Evolutionary conservation across 2,888 invertebrate genomes (phyloP).

Genomic region (Stenolophus ochropezus): DNA sequence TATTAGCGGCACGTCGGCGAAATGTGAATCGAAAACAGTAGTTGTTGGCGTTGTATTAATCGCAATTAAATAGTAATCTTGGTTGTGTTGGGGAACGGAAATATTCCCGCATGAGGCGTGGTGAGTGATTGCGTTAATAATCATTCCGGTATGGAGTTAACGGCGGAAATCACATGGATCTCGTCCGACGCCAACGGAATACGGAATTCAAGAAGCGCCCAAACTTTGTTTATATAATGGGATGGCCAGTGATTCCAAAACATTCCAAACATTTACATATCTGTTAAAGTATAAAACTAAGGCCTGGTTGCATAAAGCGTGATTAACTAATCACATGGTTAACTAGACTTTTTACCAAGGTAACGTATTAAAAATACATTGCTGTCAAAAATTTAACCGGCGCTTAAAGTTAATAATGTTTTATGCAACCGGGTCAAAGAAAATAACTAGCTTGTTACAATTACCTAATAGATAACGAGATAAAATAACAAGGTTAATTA

Average conservation of each 20-base stretch:
- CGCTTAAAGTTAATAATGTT: too few species aligned
- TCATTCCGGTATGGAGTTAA: conserved; percentile 40
- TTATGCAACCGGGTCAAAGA: too few species aligned
- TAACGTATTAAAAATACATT: too few species aligned
- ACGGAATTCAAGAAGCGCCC: conserved; percentile 49
- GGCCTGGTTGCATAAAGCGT: too few species aligned
- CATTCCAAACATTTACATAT: neutral
- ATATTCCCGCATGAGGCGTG: conserved; percentile 19
- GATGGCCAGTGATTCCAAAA: neutral
- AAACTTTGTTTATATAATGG: conserved; percentile 45
- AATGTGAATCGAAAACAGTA: neutral
- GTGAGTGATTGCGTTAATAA: conserved; percentile 49
- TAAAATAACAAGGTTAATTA: too few species aligned
- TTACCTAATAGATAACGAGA: too few species aligned
- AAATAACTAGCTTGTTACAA: too few species aligned
- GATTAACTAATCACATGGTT: too few species aligned
- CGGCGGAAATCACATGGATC: conserved; percentile 54
- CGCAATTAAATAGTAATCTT: conserved; percentile 33
- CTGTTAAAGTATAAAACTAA: too few species aligned
- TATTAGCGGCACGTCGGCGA: neutral
- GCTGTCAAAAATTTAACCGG: too few species aligned
- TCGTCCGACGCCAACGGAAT: conserved; percentile 26
- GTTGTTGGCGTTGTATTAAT: conserved; percentile 6
- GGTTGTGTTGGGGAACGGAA: conserved; percentile 15
- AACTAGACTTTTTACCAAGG: too few species aligned